These are phyloP conservation scores for Caenorhabditis auriculariae DNA, from an alignment of 2,888 invertebrate genomes.

Conservation along the genomic window DNA sequence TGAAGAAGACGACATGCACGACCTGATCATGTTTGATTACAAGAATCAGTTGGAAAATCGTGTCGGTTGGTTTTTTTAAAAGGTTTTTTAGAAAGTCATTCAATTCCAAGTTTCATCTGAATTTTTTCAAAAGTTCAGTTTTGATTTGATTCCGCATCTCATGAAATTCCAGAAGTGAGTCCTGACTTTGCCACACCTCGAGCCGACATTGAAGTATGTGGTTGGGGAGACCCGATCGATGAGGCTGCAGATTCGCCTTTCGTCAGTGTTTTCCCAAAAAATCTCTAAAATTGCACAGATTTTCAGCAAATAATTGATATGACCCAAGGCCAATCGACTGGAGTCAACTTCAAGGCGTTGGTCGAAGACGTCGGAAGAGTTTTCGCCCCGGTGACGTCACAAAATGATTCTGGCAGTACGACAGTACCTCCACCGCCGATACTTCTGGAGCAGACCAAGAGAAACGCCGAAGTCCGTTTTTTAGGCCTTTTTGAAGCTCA, in stretches of 20 bases:
- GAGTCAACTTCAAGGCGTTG: conserved; percentile 14
- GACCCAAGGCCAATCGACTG: conserved; percentile 2
- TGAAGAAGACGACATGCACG: conserved; percentile 43
- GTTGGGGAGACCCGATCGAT: conserved; percentile 38
- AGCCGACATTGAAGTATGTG: conserved; percentile 23
- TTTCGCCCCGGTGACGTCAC: too few relatives aligned
- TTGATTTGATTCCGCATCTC: background rate
- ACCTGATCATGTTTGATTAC: conserved; percentile 32
- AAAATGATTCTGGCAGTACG: too few relatives aligned
- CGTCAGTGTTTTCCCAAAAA: background rate
- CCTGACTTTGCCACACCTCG: conserved; percentile 6
- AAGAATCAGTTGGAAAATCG: conserved; percentile 9
- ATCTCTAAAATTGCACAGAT: background rate
- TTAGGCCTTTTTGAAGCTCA: too few relatives aligned
- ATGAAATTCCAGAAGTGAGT: background rate
- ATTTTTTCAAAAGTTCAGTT: background rate
- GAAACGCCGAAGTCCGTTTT: too few relatives aligned
- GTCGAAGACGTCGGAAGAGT: conserved; percentile 22
- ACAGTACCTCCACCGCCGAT: too few relatives aligned
- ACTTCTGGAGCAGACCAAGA: too few relatives aligned
- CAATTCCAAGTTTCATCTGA: background rate
- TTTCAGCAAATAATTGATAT: conserved; percentile 25
- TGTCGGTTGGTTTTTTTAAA: background rate
- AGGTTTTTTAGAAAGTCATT: background rate
- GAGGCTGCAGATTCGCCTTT: conserved; percentile 12